Evolutionary conservation across 2,797 vertebrate genomes (phyloP).

Genomic region (Diceros bicornis): DNA sequence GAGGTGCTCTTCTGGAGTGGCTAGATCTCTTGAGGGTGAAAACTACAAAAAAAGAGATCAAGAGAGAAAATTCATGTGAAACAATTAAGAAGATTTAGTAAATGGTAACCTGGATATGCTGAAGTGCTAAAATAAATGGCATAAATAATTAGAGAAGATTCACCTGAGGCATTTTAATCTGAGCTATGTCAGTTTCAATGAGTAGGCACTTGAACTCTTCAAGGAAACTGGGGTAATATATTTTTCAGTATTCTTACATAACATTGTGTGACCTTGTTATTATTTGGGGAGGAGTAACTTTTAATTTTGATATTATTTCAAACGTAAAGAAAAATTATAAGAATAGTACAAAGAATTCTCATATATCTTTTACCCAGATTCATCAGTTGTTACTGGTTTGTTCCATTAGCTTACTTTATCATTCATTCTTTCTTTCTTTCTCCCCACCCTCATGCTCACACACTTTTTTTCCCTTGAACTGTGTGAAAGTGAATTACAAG

Average conservation of each 20-base stretch:
- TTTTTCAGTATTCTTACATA: slow-evolving; percentile 33
- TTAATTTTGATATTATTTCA: slow-evolving; percentile 41
- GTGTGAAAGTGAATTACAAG: not conserved
- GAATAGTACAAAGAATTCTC: not conserved
- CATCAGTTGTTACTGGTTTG: not conserved
- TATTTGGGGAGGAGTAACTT: not conserved
- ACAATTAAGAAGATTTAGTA: slow-evolving; percentile 31
- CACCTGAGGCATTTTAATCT: not conserved
- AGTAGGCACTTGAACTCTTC: not conserved
- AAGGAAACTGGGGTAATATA: not conserved
- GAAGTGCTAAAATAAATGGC: not conserved
- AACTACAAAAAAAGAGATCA: not conserved
- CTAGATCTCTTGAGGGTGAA: not conserved
- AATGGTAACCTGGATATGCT: not conserved
- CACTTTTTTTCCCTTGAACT: not conserved
- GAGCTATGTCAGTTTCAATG: not conserved
- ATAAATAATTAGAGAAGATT: slow-evolving; percentile 26
- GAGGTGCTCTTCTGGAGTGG: not conserved
- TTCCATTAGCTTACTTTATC: not conserved
- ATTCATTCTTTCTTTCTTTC: not conserved
- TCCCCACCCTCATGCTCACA: not conserved
- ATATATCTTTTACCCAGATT: not conserved
- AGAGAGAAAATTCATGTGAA: not conserved
- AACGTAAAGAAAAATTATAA: slow-evolving; percentile 17
- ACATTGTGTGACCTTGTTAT: not conserved